These are phyloP conservation scores for Limonius californicus DNA, from an alignment of 1,140 invertebrate species.

Conservation along the genomic window DNA sequence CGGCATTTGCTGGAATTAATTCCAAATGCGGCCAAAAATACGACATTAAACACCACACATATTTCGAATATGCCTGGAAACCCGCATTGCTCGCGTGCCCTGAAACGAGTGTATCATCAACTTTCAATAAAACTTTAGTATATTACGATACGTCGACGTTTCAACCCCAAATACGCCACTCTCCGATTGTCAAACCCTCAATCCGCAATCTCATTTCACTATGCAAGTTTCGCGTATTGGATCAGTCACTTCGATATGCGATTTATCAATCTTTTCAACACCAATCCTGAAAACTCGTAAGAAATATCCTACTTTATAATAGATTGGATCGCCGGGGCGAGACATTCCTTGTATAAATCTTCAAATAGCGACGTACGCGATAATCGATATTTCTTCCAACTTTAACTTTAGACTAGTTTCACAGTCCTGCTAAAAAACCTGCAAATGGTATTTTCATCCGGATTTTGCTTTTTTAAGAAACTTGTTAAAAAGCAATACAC, in stretches of 20 bases:
- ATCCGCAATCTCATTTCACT: constrained; percentile 6
- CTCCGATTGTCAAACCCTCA: neutral
- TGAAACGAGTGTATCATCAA: neutral
- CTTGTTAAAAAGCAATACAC: too few species aligned
- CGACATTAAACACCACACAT: too few species aligned
- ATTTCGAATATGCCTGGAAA: too few species aligned
- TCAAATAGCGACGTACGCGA: constrained; percentile 1
- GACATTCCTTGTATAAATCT: constrained; percentile 14
- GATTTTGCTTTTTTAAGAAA: too few species aligned
- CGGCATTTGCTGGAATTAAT: neutral
- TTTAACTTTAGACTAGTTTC: too few species aligned
- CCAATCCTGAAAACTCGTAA: constrained; percentile 2
- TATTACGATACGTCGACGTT: neutral
- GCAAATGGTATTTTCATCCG: too few species aligned
- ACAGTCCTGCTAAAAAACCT: too few species aligned
- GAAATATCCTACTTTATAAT: constrained; percentile 14
- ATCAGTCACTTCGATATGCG: constrained; percentile 14
- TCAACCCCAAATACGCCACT: neutral
- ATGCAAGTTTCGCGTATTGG: constrained; percentile 11
- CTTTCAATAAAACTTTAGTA: neutral
- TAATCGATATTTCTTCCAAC: constrained; percentile 10
- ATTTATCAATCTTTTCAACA: constrained; percentile 15
- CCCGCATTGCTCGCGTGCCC: too few species aligned
- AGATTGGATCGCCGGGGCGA: neutral
- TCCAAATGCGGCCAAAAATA: neutral